Percentiles rank a stretch among this genome's conserved stretches.
phyloP scores from a whole-genome alignment of 2,888 invertebrate genomes.

The Achlya flavicornis region DNA sequence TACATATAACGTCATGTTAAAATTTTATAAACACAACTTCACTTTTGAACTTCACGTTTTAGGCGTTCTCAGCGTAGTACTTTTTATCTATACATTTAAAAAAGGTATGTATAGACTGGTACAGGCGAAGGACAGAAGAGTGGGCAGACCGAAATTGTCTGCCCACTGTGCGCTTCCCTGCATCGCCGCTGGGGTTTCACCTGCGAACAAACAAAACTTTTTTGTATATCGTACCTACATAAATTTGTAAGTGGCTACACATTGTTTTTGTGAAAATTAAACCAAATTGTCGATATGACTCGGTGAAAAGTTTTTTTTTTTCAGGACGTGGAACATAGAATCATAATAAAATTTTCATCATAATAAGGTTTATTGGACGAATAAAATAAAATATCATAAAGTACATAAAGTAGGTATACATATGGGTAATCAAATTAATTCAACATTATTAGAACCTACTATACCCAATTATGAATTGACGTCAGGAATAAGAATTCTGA shows the following conservation, averaged over 20 bases:
- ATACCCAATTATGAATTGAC: too few relatives aligned
- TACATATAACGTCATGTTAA: slow-evolving; percentile 26
- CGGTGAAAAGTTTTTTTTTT: background rate
- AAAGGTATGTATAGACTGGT: slow-evolving; percentile 38
- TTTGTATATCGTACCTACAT: slow-evolving; percentile 21
- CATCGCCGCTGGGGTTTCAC: slow-evolving; percentile 94
- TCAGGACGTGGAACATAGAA: background rate
- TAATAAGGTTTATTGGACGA: too few relatives aligned
- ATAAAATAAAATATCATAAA: background rate
- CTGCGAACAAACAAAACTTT: slow-evolving; percentile 72
- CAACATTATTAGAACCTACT: too few relatives aligned
- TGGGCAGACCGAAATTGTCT: slow-evolving; percentile 55
- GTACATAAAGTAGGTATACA: background rate
- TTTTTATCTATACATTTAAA: slow-evolving; percentile 36
- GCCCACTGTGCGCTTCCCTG: slow-evolving; percentile 86
- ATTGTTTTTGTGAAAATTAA: slow-evolving; percentile 13
- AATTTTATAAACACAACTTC: slow-evolving; percentile 41
- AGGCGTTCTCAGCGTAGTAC: slow-evolving; percentile 13
- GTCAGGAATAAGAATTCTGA: too few relatives aligned
- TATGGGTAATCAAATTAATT: too few relatives aligned
- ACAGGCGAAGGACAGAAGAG: slow-evolving; percentile 46
- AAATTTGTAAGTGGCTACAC: slow-evolving; percentile 15
- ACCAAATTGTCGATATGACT: background rate
- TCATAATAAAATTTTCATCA: too few relatives aligned
- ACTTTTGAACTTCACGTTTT: slow-evolving; percentile 18